Base-by-base conservation (phyloP, 2,797 vertebrate genomes). In the Vultur gryphus region DNA sequence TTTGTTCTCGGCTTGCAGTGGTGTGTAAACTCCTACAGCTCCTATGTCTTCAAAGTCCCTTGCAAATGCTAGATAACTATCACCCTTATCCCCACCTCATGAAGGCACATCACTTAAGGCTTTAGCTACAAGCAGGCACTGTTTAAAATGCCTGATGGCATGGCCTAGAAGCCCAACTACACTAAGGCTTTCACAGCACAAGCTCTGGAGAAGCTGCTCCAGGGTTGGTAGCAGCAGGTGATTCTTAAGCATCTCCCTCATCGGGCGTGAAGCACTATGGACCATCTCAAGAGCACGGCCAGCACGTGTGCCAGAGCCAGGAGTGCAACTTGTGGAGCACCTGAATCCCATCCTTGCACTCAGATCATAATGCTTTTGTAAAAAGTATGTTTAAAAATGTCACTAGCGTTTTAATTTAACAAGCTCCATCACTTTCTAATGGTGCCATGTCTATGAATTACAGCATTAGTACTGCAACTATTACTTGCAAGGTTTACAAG, bases 261-360 rank as follows among this genome's bases (percentile, higher is more conserved):
- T 1, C 7, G 26, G 12, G 14, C 59, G 28, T 7, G 5, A 58
- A 66, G 3, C 0, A 0, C 11, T 24, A 4, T 4, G 11, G 26
- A 79, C 16, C 7, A 2, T 7, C 39, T 71, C 37, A n/a, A 70
- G 12, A 57, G 7, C 26, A 37, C 17, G 52, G 5, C 18, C n/a
- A 33, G 11, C 3, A 6, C 0, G 3, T 31, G 28, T n/a, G 67
- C 31, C 37, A 61, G 55, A 77, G 37, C 29, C 20, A 48, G 35
- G 25, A 41, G 12, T 8, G 2, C 14, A 35, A 46, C 51, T 33
- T 73, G 17, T 23, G 20, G 46, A 83, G 31, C 20, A 18, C 37
- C 39, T 76, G 37, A 70, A 76, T 79, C 16, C 23, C 20, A 29
- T 8, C 55, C 25, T 88, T 66, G 20, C 16, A 26, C 20, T 77